Evolutionary conservation across 92 coral and sea anemone genomes (phyloP).

Genomic region (Zoanthus solanderi): DNA sequence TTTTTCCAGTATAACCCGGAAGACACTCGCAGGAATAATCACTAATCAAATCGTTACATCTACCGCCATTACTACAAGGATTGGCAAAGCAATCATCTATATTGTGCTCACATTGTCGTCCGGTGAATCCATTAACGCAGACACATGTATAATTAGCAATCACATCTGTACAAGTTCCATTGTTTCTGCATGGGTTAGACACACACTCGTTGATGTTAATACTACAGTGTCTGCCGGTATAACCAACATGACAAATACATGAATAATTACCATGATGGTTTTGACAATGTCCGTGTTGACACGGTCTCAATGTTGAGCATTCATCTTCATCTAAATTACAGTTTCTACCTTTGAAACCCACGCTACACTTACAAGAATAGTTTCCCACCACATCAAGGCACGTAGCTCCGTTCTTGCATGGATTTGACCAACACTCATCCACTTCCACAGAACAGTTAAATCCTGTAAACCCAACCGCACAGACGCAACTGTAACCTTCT

Average conservation of each 20-base stretch:
- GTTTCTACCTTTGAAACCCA: slow-evolving; percentile 65
- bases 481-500: slow-evolving; percentile 60
- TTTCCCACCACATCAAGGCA: slow-evolving; percentile 62
- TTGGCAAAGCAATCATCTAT: slow-evolving; percentile 61
- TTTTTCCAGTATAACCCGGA: slow-evolving; percentile 55
- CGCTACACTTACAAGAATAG: slow-evolving; percentile 62
- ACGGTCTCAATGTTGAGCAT: slow-evolving; percentile 67
- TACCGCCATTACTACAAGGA: slow-evolving; percentile 71
- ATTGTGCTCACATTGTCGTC: slow-evolving; percentile 31
- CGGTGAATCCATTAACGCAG: slow-evolving; percentile 56
- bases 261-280: slow-evolving; percentile 53
- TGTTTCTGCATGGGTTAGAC: slow-evolving; percentile 55
- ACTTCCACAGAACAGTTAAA: slow-evolving; percentile 57
- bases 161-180: slow-evolving; percentile 56
- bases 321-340: slow-evolving; percentile 63
- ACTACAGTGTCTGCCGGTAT: slow-evolving; percentile 60
- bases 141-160: slow-evolving; percentile 49
- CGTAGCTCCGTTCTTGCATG: slow-evolving; percentile 71
- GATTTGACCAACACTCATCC: slow-evolving; percentile 67
- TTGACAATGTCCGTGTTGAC: slow-evolving; percentile 61
- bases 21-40: slow-evolving; percentile 54
- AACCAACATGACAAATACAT: slow-evolving; percentile 65
- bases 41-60: slow-evolving; percentile 56
- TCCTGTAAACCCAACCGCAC: slow-evolving; percentile 70
- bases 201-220: slow-evolving; percentile 64